phyloP scores from a whole-genome alignment of 2,113 vertebrate species.

The Setophaga petechia region DNA sequence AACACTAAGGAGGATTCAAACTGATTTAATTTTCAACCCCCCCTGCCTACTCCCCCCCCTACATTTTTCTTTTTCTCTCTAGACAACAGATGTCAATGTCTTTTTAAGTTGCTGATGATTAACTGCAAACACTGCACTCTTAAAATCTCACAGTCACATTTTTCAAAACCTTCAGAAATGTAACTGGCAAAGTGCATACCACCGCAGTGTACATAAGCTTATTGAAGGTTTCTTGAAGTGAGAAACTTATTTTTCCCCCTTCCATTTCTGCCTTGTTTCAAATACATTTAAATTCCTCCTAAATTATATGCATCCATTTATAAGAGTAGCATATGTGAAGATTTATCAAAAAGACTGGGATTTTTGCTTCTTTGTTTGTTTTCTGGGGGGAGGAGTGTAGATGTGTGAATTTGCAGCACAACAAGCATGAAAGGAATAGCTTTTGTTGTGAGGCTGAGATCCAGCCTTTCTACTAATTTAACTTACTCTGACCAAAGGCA shows the following conservation, averaged over 20 bases:
- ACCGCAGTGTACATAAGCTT: conserved; percentile 17
- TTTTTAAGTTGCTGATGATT: conserved; percentile 67
- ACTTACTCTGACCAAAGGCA: conserved; percentile 27
- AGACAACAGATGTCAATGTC: conserved; percentile 67
- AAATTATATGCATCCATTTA: conserved; percentile 28
- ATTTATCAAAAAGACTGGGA: conserved; percentile 21
- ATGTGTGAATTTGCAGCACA: background rate
- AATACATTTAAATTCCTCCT: conserved; percentile 56
- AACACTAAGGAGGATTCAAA: conserved; percentile 48
- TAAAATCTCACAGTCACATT: conserved; percentile 58
- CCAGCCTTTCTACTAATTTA: background rate
- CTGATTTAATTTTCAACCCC: conserved; percentile 44
- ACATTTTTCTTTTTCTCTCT: conserved; percentile 46
- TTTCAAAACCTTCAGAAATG: conserved; percentile 62
- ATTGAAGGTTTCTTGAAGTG: conserved; percentile 21
- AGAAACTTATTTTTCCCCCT: conserved; percentile 2
- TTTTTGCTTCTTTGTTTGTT: background rate
- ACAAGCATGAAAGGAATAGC: conserved; percentile 27
- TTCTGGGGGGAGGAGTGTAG: background rate
- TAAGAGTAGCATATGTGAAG: conserved; percentile 22
- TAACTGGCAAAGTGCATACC: conserved; percentile 47
- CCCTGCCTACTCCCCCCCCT: background rate
- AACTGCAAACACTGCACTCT: conserved; percentile 49
- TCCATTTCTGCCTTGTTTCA: conserved; percentile 34
- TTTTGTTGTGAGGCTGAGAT: conserved; percentile 55